Evolutionary conservation across 2,888 invertebrate species (phyloP).

Genomic region (Podotricha telesiphe): DNA sequence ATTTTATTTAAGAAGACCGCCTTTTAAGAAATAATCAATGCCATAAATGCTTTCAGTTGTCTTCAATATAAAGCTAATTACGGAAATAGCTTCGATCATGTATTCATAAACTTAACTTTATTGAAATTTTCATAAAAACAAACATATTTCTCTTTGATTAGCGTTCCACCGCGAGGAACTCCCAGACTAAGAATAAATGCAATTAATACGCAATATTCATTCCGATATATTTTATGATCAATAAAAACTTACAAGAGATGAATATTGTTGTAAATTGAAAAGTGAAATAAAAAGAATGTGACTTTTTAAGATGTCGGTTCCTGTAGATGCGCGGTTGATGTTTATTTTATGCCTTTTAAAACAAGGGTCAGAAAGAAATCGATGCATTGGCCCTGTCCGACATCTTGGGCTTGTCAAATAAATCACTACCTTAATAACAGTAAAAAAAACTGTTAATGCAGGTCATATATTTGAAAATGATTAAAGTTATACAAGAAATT

Average conservation of each 20-base stretch:
- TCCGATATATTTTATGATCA: conserved; percentile 45
- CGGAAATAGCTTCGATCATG: conserved; percentile 25
- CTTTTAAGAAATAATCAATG: conserved; percentile 6
- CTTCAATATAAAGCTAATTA: conserved; percentile 18
- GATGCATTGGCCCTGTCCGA: conserved; percentile 72
- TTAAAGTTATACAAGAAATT: conserved; percentile 58
- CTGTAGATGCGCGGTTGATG: conserved; percentile 55
- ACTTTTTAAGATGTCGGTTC: conserved; percentile 57
- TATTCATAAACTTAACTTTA: conserved; percentile 28
- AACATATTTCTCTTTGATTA: conserved; percentile 34
- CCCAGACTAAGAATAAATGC: conserved; percentile 42
- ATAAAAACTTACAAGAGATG: conserved; percentile 47
- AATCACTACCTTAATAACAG: conserved; percentile 76
- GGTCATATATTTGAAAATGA: conserved; percentile 69
- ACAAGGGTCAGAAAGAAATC: conserved; percentile 69
- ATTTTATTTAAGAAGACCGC: conserved; percentile 7
- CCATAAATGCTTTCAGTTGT: conserved; percentile 1
- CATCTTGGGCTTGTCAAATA: conserved; percentile 71
- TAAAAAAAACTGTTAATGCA: conserved; percentile 67
- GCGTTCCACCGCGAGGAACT: conserved; percentile 31
- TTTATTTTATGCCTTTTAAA: conserved; percentile 67
- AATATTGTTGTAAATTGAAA: conserved; percentile 47
- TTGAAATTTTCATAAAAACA: conserved; percentile 33
- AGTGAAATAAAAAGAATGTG: conserved; percentile 48
- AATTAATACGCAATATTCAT: conserved; percentile 49